Base-by-base conservation (phyloP, 2,888 invertebrate species). In the Thymelicus acteon region DNA sequence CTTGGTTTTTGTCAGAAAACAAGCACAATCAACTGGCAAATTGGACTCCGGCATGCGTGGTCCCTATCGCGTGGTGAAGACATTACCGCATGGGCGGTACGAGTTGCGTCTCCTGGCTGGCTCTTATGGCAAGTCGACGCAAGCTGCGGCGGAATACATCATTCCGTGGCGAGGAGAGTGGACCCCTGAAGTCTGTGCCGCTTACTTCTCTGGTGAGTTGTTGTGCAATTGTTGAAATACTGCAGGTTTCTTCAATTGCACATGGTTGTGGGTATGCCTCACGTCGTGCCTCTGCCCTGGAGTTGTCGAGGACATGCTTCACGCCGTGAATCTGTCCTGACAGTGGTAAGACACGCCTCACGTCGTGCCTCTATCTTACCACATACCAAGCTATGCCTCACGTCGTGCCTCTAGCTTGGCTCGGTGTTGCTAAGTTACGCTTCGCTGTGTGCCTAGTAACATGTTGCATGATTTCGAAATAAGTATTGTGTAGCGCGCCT, bases 31-130 rank as follows among this genome's bases (percentile, higher is more conserved):
- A 12, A 71, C 63, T 31, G 72, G 72, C 8, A 72, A 74, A 54
- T 67, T 72, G 8, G 68, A 73, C 61, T 69, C 71, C 39, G 61
- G 72, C n/a, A 75, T 74, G 73, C 71, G 73, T 15, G 75, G 72
- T 7, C 72, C 74, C 7, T 74, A 74, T 48, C 49, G 72, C 2
- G 72, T 72, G 31, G 40, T 70, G n/a, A 72, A 72, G 37, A 60
- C 61, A 10, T 65, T 75, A 10, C 72, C 73, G 7, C 68, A 72
- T 10, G 67, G 69, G 0, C 66, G 73, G 24, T 72, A 72, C 40
- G 71, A 75, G 66, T 69, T 72, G 44, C 68, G 67, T 12, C 48
- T 73, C 19, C 47, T 75, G 12, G 67, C 72, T 10, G 72, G 73
- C 60, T 75, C 73, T 13, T 72, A 72, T 48, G 71, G 72, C 4